phyloP scores from a whole-genome alignment of 2,797 vertebrate species.

The Oreochromis mossambicus region DNA sequence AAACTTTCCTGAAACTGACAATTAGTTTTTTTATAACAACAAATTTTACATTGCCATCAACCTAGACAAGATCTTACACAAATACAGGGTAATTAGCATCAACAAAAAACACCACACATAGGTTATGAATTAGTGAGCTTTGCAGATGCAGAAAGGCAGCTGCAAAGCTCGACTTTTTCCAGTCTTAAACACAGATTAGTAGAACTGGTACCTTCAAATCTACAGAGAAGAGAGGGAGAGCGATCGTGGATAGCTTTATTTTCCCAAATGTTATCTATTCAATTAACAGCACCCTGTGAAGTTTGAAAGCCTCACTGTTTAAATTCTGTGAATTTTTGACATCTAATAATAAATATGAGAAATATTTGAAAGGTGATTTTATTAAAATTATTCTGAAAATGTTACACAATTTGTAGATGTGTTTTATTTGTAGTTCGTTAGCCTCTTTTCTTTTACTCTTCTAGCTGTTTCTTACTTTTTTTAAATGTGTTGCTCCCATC shows the following conservation, averaged over 20 bases:
- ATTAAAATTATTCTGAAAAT: not conserved
- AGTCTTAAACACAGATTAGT: not conserved
- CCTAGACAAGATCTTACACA: not conserved
- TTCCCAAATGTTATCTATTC: not conserved
- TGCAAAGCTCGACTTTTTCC: not conserved
- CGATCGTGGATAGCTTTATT: rapidly evolving
- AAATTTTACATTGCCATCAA: not conserved
- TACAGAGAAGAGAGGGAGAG: not conserved
- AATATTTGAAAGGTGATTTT: not conserved
- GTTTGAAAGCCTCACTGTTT: not conserved
- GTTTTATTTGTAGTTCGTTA: not conserved
- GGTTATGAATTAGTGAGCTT: not conserved
- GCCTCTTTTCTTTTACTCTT: not conserved
- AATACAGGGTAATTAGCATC: not conserved
- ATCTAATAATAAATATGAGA: not conserved
- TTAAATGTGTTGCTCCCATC: not conserved
- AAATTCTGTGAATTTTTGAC: not conserved
- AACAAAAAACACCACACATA: not conserved
- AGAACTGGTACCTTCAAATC: not conserved
- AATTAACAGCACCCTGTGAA: not conserved
- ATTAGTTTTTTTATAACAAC: not conserved
- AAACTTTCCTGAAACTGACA: not conserved
- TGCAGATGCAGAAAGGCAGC: not conserved
- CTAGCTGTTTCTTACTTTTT: not conserved
- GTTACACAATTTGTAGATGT: not conserved